These are phyloP conservation scores for Synanthedon tipuliformis DNA, from an alignment of 2,888 invertebrate genomes.

Conservation along the genomic window DNA sequence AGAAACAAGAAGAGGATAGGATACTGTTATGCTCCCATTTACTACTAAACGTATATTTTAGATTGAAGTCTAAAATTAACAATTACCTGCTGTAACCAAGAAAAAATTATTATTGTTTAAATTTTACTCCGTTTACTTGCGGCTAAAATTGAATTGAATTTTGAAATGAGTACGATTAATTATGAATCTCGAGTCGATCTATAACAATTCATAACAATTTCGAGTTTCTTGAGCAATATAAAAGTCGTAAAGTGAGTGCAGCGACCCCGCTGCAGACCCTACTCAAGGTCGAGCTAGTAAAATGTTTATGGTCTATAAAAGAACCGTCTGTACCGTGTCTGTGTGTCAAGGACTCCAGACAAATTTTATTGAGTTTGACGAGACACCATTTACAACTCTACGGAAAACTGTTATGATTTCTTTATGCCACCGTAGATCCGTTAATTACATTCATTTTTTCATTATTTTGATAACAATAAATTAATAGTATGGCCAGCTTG, in stretches of 20 bases:
- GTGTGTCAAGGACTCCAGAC: conserved; percentile 66
- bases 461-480: too few species aligned
- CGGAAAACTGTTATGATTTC: neutral
- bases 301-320: conserved; percentile 70
- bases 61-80: too few species aligned
- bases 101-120: too few species aligned
- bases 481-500: too few species aligned
- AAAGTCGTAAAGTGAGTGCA: conserved; percentile 49
- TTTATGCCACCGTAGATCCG: too few species aligned
- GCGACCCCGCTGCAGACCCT: conserved; percentile 66
- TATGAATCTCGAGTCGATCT: conserved; percentile 1
- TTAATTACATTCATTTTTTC: too few species aligned
- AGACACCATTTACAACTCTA: conserved; percentile 12
- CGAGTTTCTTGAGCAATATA: neutral
- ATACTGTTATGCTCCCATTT: too few species aligned
- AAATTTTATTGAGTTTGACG: conserved; percentile 53
- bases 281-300: conserved; percentile 67
- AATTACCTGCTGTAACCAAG: too few species aligned
- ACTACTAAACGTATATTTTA: too few species aligned
- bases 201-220: neutral
- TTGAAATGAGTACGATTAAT: neutral
- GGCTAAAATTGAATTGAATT: too few species aligned
- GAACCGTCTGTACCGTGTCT: conserved; percentile 61
- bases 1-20: too few species aligned
- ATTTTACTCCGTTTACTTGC: too few species aligned